Evolutionary conservation across 2,888 invertebrate genomes (phyloP), one percentile per base, ranked within the genome.

Genomic region (Blera fallax): DNA sequence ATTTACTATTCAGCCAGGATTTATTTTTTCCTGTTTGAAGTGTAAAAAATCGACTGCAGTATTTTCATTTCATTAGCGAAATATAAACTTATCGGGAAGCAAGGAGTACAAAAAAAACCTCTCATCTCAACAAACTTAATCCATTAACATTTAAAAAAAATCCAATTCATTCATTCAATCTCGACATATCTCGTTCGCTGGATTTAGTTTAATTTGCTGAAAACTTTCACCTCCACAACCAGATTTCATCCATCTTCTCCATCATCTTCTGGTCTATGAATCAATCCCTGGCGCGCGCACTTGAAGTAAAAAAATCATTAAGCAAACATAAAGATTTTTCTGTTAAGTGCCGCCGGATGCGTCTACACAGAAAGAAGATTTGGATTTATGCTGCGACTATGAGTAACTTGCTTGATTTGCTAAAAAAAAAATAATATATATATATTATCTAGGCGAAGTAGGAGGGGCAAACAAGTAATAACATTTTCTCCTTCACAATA

Each of bases 211-310:
- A 67, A 60, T 78, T 83, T 78, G 52, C 54, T 29, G 37, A 62
- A 78, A 84, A 84, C 83, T 84, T 84, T 84, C 83, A 79, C 83
- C 83, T 84, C 64, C 34, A 69, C 79, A 56, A 72, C 60, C 37
- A 79, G 73, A 64, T 79, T 69, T 69, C 78, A 62, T 73, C 62
- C 43, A 79, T 62, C 65, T 62, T 54, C 45, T 62, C 43, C 48
- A 43, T 70, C 64, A 50, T 62, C 56, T 70, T 37, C 34, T 37
- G 37, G 45, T 27, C 34, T 48, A 76, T 76, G 76, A 58, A 56
- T 74, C 74, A 56, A 65, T 74, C 54, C 24, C 24, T 34, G 56
- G 56, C 62, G 54, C 50, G 70, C 34, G 60, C 50, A 78, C 78
- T 67, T 43, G 60, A 70, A 67, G 43, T 43, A 50, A 76, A 76